phyloP scores from a whole-genome alignment of 2,888 invertebrate genomes.

The Ypsolopha sequella region DNA sequence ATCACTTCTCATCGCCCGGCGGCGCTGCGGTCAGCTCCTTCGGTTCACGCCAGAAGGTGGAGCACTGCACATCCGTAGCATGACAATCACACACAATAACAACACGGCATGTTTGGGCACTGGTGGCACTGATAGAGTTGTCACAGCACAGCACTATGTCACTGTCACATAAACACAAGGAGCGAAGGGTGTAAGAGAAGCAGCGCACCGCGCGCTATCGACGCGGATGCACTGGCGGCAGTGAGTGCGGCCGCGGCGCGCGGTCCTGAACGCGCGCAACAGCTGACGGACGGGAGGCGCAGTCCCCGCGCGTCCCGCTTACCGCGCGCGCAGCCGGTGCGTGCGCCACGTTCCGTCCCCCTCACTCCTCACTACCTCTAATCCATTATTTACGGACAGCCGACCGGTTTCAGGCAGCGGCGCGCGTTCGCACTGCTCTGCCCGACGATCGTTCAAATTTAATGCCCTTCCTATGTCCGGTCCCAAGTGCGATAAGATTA shows the following conservation, averaged over 20 bases:
- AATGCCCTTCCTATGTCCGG: constrained; percentile 70
- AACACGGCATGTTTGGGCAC: constrained; percentile 14
- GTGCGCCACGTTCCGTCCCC: constrained; percentile 41
- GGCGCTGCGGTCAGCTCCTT: constrained; percentile 55
- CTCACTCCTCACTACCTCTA: constrained; percentile 57
- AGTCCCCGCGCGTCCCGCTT: constrained; percentile 31
- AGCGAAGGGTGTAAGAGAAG: constrained; percentile 26
- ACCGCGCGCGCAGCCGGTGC: constrained; percentile 35
- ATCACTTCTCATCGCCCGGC: constrained; percentile 59
- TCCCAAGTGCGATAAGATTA: constrained; percentile 64
- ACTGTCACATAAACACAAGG: constrained; percentile 18
- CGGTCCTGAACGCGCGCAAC: constrained; percentile 63
- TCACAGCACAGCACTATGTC: constrained; percentile 43
- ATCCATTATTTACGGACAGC: constrained; percentile 68
- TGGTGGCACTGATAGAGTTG: constrained; percentile 17
- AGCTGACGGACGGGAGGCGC: constrained; percentile 70
- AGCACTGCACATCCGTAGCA: constrained; percentile 51
- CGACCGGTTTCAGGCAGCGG: constrained; percentile 60
- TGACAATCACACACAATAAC: constrained; percentile 20
- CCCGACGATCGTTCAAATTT: constrained; percentile 64
- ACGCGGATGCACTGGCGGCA: constrained; percentile 64
- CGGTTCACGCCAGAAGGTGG: constrained; percentile 17
- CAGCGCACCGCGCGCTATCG: constrained; percentile 55
- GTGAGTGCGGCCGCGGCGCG: constrained; percentile 17
- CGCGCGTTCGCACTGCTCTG: constrained; percentile 58